These are phyloP conservation scores for Rhodinocichla rosea DNA, from an alignment of 2,113 vertebrate species.

Conservation along the genomic window DNA sequence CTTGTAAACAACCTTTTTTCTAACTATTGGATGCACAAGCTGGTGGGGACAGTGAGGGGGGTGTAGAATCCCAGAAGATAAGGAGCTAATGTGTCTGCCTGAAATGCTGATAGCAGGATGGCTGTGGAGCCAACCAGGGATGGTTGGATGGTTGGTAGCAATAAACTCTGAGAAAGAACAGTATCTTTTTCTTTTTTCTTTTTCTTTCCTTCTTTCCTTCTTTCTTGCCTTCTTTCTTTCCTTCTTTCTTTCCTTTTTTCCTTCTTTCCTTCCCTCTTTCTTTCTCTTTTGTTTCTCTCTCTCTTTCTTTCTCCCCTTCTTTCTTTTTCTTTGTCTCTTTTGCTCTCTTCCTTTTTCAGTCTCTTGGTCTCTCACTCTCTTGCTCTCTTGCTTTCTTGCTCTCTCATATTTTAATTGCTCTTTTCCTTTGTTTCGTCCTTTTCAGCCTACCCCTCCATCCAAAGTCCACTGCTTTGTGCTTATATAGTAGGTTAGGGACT, in stretches of 20 bases:
- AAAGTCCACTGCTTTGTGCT: neutral
- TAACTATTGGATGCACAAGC: neutral
- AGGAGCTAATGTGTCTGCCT: neutral
- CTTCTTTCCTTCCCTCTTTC: too few species aligned
- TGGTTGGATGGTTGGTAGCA: neutral
- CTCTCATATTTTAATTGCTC: neutral
- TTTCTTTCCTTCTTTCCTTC: too few species aligned
- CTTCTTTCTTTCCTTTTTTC: too few species aligned
- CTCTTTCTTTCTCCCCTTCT: too few species aligned
- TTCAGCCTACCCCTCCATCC: neutral
- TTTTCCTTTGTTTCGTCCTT: neutral
- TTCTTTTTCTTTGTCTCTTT: too few species aligned
- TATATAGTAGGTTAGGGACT: neutral
- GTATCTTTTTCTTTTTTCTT: too few species aligned
- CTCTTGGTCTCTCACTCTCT: too few species aligned
- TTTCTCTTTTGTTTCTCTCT: neutral
- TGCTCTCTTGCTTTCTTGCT: neutral
- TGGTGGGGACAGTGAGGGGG: accelerated
- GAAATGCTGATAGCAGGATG: neutral
- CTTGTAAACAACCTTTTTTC: accelerated
- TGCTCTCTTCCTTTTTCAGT: too few species aligned
- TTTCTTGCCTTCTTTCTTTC: too few species aligned
- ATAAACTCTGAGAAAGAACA: neutral
- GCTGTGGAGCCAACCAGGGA: neutral
- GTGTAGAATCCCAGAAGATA: neutral